Evolutionary conservation across 92 coral and sea anemone genomes (phyloP), one percentile per base, ranked within the genome.

Genomic region (Isaurus tuberculatus): DNA sequence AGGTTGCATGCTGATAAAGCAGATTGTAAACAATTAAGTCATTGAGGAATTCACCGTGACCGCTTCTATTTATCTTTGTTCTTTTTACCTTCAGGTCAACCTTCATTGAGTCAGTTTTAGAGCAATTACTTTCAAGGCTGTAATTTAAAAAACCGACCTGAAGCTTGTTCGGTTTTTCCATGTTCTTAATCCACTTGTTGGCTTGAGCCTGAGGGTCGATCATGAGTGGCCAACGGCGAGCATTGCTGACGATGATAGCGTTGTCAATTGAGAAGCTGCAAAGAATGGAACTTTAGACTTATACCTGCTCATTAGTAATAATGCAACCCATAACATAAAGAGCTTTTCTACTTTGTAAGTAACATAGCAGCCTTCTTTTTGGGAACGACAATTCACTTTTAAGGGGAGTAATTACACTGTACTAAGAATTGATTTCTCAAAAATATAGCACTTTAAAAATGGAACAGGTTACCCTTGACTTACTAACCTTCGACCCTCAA

Each of bases 171-270:
- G 99, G 95, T 83, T 90, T 96, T 84, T 96, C 99, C 99, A 96
- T 96, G 85, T 96, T 96, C 49, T 96, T 96, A 46, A 96, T 87
- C 99, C 99, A 96, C 80, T 96, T 94, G 89, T 96, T 96, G 4
- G 99, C 99, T 73, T 96, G 99, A 4, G 98, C 99, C 72, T 96
- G 99, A 0, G 99, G 99, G 86, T 96, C 99, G 81, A 96, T 92
- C 98, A 96, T 96, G 61, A 96, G 77, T 1, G 99, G 91, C 99
- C 99, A 96, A 10, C 99, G 95, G 10, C 85, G 97, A 0, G 99
- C 89, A 78, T 96, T 96, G 20, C 96, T 94, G 44, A 96, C 98
- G 29, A 96, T 90, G 84, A 96, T 96, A n/a, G 96, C 99, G 75
- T 96, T 96, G 78, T 96, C 99, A 25, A 94, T 92, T 32, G 99